Conservation (phyloP, 2,888 invertebrate species). For the Athripsodes cinereus region DNA sequence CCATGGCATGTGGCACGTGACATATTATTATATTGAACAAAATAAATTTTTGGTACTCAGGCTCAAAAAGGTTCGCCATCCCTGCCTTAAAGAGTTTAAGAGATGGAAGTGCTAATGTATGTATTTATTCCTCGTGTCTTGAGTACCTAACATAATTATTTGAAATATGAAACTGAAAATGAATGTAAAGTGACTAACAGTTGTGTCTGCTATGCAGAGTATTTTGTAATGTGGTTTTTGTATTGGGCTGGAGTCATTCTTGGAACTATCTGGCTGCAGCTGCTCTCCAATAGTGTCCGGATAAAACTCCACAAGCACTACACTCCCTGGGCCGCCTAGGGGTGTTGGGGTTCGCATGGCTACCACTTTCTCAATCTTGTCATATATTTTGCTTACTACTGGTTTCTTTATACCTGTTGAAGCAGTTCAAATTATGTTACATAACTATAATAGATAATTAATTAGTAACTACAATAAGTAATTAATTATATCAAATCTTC, state of each 20-base stretch:
- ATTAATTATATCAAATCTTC: too few relatives aligned
- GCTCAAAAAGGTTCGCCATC: too few relatives aligned
- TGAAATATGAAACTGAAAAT: background rate
- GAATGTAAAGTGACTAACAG: conserved; percentile 38
- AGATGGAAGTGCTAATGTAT: too few relatives aligned
- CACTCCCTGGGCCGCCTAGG: conserved; percentile 53
- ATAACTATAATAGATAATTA: too few relatives aligned
- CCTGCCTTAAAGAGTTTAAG: too few relatives aligned
- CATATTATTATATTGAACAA: too few relatives aligned
- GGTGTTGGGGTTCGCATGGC: conserved; percentile 43
- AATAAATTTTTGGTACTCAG: too few relatives aligned
- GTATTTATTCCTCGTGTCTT: too few relatives aligned
- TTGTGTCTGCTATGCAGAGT: conserved; percentile 61
- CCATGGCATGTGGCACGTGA: too few relatives aligned
- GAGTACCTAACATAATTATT: too few relatives aligned
- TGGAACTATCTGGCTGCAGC: conserved; percentile 43
- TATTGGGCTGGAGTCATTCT: conserved; percentile 42
- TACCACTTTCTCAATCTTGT: conserved; percentile 49
- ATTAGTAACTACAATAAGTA: too few relatives aligned
- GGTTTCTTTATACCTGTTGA: conserved; percentile 51
- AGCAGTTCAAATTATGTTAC: too few relatives aligned
- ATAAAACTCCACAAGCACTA: conserved; percentile 60
- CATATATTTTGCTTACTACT: conserved; percentile 52
- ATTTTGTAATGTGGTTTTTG: conserved; percentile 52
- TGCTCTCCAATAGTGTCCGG: conserved; percentile 56